Evolutionary conservation across 2,888 invertebrate genomes (phyloP), one percentile per base, ranked within the genome.

Genomic region (Trachelus troglodyta): DNA sequence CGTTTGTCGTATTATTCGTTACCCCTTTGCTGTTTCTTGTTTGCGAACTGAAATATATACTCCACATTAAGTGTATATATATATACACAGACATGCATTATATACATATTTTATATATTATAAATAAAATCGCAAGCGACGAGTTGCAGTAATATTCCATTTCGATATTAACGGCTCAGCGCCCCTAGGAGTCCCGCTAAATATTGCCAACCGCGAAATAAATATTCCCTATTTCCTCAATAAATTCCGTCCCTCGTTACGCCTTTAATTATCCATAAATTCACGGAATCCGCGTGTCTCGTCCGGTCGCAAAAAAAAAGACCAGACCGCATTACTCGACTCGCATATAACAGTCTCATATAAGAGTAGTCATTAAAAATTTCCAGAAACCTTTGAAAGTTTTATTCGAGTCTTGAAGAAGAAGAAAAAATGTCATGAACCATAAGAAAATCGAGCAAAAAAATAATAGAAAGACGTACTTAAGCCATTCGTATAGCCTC

Each of bases 231-330:
- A 34, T 31, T 34, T 71, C 71, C 34, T 71, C 33, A 31, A 71
- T 71, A 71, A 71, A 71, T 71, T 71, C 12, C 12, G 35, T 33
- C 69, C n/a, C 69, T 78, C 68, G 35, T 71, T 30, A 75, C 31
- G 35, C 74, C 71, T 76, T 77, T 79, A 80, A 76, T 80, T 77
- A 76, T 73, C 40, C 76, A 34, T 79, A 79, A 79, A 79, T 79
- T 79, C 2, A 69, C 15, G 30, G 30, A 79, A 56, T 56, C 56
- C 56, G 9, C 9, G 9, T 56, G 56, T 56, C 56, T 56, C 56
- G 56, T 56, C 1, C 56, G 56, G 2, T 23, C 15, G 56, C 9
- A 12, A 37, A 56, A 56, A 56, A 23, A 23, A 56, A 9, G 56
- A 15, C 56, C 56, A 56, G 56, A 56, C 23, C 56, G 56, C 56